Evolutionary conservation across 2,888 invertebrate genomes (phyloP).

Genomic region (Amiota minor): DNA sequence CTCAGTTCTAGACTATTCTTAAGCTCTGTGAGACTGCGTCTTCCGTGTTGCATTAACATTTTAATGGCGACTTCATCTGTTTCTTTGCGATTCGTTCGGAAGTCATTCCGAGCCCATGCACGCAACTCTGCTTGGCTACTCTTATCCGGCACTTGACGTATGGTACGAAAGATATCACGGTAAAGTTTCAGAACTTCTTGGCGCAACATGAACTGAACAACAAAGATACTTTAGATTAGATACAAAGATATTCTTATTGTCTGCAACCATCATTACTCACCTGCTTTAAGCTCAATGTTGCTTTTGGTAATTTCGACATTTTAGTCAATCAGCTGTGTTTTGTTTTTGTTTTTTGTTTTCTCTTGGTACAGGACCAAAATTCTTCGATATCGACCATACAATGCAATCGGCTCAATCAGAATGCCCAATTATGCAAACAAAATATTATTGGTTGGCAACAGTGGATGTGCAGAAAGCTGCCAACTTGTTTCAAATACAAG

Average conservation of each 20-base stretch:
- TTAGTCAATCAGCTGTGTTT: slow-evolving; percentile 32
- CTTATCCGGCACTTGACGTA: slow-evolving; percentile 80
- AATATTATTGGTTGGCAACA: too few species aligned
- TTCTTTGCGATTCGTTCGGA: slow-evolving; percentile 81
- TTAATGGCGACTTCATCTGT: slow-evolving; percentile 84
- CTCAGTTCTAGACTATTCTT: slow-evolving; percentile 79
- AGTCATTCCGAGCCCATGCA: slow-evolving; percentile 84
- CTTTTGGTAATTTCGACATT: slow-evolving; percentile 73
- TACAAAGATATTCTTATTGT: too few species aligned
- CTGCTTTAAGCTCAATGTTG: slow-evolving; percentile 78
- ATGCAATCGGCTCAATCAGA: too few species aligned
- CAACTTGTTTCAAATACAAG: too few species aligned
- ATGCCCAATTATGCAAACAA: too few species aligned
- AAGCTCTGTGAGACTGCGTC: slow-evolving; percentile 81
- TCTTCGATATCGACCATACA: too few species aligned
- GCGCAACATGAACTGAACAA: slow-evolving; percentile 82
- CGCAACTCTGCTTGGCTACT: slow-evolving; percentile 79
- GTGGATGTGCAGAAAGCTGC: too few species aligned
- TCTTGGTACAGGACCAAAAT: too few species aligned
- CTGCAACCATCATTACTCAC: slow-evolving; percentile 63
- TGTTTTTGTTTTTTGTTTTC: slow-evolving; percentile 20
- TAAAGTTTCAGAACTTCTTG: slow-evolving; percentile 86
- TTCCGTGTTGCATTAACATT: slow-evolving; percentile 81
- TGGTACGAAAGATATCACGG: slow-evolving; percentile 81
- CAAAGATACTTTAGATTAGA: too few species aligned